Evolutionary conservation across 1,140 invertebrate genomes (phyloP).

Genomic region (Panonychus citri): DNA sequence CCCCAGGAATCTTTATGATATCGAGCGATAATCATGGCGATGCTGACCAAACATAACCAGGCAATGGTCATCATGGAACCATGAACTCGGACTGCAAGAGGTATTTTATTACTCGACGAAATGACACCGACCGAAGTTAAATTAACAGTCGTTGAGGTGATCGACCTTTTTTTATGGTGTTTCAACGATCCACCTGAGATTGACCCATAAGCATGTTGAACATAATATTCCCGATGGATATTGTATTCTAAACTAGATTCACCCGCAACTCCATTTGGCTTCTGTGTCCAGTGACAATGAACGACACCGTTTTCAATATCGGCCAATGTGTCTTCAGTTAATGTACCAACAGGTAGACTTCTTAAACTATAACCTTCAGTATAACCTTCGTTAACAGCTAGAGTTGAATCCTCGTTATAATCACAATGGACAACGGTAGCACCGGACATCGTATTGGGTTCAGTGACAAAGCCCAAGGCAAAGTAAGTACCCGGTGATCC

Average conservation of each 20-base stretch:
- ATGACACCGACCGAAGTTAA: too few relatives aligned
- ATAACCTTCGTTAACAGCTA: not conserved
- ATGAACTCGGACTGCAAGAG: too few relatives aligned
- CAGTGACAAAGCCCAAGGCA: not conserved
- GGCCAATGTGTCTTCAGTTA: not conserved
- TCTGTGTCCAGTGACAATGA: not conserved
- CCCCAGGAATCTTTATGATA: constrained; percentile 80
- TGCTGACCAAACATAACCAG: constrained; percentile 68
- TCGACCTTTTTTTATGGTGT: too few relatives aligned
- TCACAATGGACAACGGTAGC: not conserved
- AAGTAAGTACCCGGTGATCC: not conserved
- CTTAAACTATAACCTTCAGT: not conserved
- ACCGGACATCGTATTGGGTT: not conserved
- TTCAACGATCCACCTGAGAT: not conserved
- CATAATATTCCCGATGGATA: not conserved
- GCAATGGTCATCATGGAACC: constrained; percentile 56
- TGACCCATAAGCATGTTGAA: not conserved
- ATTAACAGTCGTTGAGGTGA: too few relatives aligned
- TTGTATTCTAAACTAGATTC: not conserved
- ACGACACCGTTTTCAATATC: not conserved
- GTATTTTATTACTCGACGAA: too few relatives aligned
- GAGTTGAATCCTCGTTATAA: not conserved
- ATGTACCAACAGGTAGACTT: not conserved
- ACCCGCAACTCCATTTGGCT: not conserved
- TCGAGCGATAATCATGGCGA: constrained; percentile 65